A percentile compares a stretch with the other conserved stretches of the same genome.
Conservation (phyloP, 2,113 vertebrate genomes). For the Ariopsis seemanni region DNA sequence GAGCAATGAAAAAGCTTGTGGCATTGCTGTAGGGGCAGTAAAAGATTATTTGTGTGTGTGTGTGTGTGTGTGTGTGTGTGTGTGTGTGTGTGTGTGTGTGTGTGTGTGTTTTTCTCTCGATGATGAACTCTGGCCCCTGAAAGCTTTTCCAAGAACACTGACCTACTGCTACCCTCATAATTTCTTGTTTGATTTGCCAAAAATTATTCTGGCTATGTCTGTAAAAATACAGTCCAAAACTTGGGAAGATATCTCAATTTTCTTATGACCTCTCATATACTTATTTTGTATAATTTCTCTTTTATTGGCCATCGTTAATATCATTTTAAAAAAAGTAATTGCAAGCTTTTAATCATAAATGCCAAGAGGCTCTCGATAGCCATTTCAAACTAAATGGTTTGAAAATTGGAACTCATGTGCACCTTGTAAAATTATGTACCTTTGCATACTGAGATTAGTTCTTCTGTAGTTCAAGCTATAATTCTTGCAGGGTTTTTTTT, state of each 20-base stretch:
- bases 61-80: conserved; percentile 18
- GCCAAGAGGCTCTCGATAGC: not conserved
- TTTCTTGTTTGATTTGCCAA: conserved; percentile 44
- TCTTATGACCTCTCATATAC: not conserved
- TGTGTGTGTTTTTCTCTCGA: conserved; percentile 52
- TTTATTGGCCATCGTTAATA: not conserved
- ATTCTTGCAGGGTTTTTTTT: not conserved
- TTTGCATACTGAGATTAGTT: not conserved
- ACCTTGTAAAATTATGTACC: not conserved
- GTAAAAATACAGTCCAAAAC: not conserved
- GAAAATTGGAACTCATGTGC: not conserved
- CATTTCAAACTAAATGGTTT: not conserved
- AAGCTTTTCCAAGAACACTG: conserved; percentile 65
- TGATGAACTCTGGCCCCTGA: conserved; percentile 51
- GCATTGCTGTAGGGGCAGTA: not conserved
- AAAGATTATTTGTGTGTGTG: not conserved
- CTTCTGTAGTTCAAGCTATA: not conserved
- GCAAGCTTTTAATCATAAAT: not conserved
- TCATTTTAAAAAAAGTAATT: not conserved
- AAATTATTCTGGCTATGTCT: conserved; percentile 26
- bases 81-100: conserved; percentile 33
- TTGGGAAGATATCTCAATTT: not conserved
- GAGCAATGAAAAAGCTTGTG: conserved; percentile 2
- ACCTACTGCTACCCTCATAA: conserved; percentile 65
- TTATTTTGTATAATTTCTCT: not conserved